Evolutionary conservation across 2,888 invertebrate species (phyloP).

Genomic region (Lingula anatina): DNA sequence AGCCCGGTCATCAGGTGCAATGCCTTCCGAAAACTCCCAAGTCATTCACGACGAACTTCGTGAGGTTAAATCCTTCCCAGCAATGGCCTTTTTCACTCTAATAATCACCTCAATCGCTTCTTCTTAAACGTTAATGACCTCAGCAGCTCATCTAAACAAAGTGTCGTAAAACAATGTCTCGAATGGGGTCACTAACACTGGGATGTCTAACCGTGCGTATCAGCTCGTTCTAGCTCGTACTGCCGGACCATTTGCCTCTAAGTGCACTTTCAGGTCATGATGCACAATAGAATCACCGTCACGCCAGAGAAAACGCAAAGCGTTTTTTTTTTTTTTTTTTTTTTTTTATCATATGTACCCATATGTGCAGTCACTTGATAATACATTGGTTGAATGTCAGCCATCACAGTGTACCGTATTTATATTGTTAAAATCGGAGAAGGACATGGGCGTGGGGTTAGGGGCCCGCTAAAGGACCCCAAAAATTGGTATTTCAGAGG

Average conservation of each 20-base stretch:
- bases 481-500: no score
- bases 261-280: background rate
- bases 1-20: background rate
- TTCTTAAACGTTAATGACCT: background rate
- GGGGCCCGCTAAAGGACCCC: no score
- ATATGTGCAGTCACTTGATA: no score
- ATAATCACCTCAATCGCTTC: background rate
- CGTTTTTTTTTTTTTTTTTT: no score
- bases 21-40: no score
- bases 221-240: constrained; percentile 1
- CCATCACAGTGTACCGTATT: no score
- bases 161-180: constrained; percentile 1
- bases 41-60: constrained; percentile 1
- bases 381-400: no score
- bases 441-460: no score
- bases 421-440: no score
- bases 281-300: no score
- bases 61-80: background rate
- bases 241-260: constrained; percentile 5
- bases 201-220: background rate
- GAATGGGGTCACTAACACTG: background rate
- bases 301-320: no score
- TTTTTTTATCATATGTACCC: no score
- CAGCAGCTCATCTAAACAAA: constrained; percentile 5
- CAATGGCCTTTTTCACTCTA: background rate